Percentiles rank a stretch among this genome's conserved stretches.
These are phyloP conservation scores for Oxyruncus cristatus DNA, from an alignment of 2,113 vertebrate species.

Conservation along the genomic window DNA sequence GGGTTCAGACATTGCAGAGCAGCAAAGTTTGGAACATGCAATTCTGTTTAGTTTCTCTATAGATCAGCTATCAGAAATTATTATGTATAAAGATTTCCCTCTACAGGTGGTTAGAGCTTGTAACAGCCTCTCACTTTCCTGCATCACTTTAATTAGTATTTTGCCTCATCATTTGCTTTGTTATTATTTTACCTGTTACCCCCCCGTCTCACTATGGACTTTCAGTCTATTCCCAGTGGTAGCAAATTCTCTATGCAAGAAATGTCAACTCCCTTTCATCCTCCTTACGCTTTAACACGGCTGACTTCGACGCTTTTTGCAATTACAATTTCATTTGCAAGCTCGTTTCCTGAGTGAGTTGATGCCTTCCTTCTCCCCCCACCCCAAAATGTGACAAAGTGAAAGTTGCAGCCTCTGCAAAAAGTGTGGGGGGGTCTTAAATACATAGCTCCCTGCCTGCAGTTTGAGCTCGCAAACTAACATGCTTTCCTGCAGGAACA, in stretches of 20 bases:
- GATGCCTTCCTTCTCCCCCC: background rate
- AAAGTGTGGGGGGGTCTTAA: background rate
- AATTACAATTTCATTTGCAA: slow-evolving; percentile 59
- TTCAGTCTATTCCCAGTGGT: slow-evolving; percentile 9
- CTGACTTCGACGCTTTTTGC: slow-evolving; percentile 53
- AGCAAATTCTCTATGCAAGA: slow-evolving; percentile 19
- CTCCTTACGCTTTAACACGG: slow-evolving; percentile 25
- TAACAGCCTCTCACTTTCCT: slow-evolving; percentile 68
- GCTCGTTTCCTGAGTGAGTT: slow-evolving; percentile 20
- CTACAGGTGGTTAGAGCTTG: slow-evolving; percentile 81
- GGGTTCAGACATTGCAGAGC: background rate
- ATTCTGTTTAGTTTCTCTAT: slow-evolving; percentile 37
- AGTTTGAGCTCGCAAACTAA: background rate
- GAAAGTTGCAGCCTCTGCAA: slow-evolving; percentile 29
- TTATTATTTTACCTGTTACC: background rate
- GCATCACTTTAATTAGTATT: slow-evolving; percentile 40
- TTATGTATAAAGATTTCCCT: slow-evolving; percentile 81
- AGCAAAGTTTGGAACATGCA: slow-evolving; percentile 68
- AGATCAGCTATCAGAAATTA: slow-evolving; percentile 68
- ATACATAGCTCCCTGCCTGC: background rate
- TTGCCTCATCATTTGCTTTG: slow-evolving; percentile 4
- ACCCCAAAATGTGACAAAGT: slow-evolving; percentile 43
- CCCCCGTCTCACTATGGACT: background rate
- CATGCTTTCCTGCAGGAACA: slow-evolving; percentile 61
- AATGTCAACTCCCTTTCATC: background rate